Evolutionary conservation across 2,797 vertebrate genomes (phyloP).

Genomic region (Myotis myotis): DNA sequence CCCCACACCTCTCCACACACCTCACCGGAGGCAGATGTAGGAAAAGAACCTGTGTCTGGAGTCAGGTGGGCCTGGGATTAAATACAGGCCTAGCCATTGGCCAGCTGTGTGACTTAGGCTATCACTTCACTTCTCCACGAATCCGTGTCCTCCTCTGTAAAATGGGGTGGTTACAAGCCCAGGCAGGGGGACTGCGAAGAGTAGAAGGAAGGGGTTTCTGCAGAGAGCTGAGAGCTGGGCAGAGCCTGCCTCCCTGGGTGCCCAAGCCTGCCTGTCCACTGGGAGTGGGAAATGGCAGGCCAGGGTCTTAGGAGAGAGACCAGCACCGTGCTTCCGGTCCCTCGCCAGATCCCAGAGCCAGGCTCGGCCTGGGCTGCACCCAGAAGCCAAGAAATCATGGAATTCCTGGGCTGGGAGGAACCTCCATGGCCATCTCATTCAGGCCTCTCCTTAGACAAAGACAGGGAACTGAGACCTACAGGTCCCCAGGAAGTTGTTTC

Average conservation of each 20-base stretch:
- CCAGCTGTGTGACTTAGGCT: neutral
- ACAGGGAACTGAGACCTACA: neutral
- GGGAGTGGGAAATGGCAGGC: neutral
- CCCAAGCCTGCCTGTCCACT: neutral
- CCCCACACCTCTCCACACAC: too few species aligned
- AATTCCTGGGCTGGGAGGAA: neutral
- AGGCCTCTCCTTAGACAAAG: neutral
- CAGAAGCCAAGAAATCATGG: neutral
- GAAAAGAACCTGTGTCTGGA: neutral
- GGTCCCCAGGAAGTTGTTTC: neutral
- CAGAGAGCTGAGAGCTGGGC: neutral
- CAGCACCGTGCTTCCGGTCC: rapidly evolving
- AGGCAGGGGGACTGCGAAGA: too few species aligned
- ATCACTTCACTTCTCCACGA: neutral
- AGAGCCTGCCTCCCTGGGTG: neutral
- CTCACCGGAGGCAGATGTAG: neutral
- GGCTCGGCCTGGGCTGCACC: neutral
- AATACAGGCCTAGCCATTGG: neutral
- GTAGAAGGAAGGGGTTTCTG: too few species aligned
- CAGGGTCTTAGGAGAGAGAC: neutral
- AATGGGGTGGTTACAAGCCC: rapidly evolving
- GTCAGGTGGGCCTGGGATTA: neutral
- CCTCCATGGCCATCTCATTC: rapidly evolving
- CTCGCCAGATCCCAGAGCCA: neutral
- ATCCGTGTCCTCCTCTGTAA: neutral